Evolutionary conservation across 2,888 invertebrate species (phyloP).

Genomic region (Scaptomyza parva): DNA sequence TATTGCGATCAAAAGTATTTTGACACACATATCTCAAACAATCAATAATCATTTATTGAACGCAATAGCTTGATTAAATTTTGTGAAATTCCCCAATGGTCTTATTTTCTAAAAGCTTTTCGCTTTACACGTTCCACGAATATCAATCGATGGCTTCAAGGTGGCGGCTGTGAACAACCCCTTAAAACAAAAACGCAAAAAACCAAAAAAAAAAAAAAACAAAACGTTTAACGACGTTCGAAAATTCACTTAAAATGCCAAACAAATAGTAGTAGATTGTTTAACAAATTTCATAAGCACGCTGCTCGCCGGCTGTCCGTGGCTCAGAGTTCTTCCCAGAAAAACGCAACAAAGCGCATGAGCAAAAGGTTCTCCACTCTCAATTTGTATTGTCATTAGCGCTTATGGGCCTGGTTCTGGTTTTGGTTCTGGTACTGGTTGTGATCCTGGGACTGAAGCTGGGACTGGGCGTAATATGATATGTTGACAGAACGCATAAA

Average conservation of each 20-base stretch:
- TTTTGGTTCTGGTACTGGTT: slow-evolving; percentile 59
- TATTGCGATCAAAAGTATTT: no score
- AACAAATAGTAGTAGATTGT: slow-evolving; percentile 62
- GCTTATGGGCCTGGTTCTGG: slow-evolving; percentile 62
- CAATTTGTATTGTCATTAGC: slow-evolving; percentile 79
- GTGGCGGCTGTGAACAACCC: slow-evolving; percentile 44
- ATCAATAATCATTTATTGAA: neutral
- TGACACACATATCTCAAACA: no score
- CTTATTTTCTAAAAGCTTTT: slow-evolving; percentile 29
- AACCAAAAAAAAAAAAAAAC: slow-evolving; percentile 4
- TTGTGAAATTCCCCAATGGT: neutral
- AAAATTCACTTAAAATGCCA: slow-evolving; percentile 67
- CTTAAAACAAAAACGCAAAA: slow-evolving; percentile 7
- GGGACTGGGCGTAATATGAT: slow-evolving; percentile 68
- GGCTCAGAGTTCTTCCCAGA: slow-evolving; percentile 52
- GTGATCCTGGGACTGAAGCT: slow-evolving; percentile 22
- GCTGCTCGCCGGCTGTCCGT: slow-evolving; percentile 60
- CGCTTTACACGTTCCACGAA: slow-evolving; percentile 51
- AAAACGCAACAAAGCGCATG: slow-evolving; percentile 64
- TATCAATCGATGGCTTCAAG: slow-evolving; percentile 62
- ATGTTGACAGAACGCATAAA: slow-evolving; percentile 76
- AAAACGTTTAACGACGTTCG: slow-evolving; percentile 28
- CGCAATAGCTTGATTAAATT: neutral
- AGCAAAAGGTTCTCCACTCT: slow-evolving; percentile 45
- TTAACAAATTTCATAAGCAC: slow-evolving; percentile 64